phyloP scores from a whole-genome alignment of 2,113 vertebrate species.

The Anguilla japonica region DNA sequence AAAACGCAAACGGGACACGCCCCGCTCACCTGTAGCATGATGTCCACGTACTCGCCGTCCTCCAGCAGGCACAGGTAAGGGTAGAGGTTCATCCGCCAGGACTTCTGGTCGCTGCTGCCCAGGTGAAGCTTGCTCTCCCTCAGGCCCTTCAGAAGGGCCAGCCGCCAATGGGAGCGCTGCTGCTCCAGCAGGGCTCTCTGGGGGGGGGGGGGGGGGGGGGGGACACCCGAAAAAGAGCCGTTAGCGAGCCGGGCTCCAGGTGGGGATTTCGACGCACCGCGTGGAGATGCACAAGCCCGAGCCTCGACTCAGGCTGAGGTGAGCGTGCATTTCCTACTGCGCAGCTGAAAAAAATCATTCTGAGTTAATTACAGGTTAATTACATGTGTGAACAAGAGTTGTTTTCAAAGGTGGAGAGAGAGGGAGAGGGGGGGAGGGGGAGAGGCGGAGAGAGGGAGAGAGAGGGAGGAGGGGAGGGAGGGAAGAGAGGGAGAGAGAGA shows the following conservation, averaged over 20 bases:
- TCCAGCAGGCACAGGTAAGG: constrained; percentile 83
- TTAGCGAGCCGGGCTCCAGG: too few species aligned
- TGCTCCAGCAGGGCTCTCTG: constrained; percentile 75
- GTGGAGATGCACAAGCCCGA: too few species aligned
- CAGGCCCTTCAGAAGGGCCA: constrained; percentile 66
- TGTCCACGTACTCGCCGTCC: constrained; percentile 77
- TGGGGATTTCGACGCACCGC: too few species aligned
- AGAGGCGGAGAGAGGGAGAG: too few species aligned
- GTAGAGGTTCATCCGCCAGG: constrained; percentile 63
- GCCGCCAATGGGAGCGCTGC: constrained; percentile 72
- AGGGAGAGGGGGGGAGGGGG: too few species aligned
- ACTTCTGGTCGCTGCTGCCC: constrained; percentile 20
- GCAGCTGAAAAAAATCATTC: background rate
- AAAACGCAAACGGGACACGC: too few species aligned
- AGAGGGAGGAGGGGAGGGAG: too few species aligned
- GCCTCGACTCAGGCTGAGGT: too few species aligned
- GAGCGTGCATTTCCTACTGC: background rate
- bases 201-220: constrained; percentile 28
- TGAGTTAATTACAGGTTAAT: background rate
- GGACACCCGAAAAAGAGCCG: too few species aligned
- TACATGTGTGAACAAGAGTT: background rate
- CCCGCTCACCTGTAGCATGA: constrained; percentile 80
- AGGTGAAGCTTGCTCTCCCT: constrained; percentile 68
- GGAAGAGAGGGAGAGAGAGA: too few species aligned
- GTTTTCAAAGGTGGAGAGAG: too few species aligned